phyloP scores from a whole-genome alignment of 2,888 invertebrate genomes.

The Cephus nigrinus region DNA sequence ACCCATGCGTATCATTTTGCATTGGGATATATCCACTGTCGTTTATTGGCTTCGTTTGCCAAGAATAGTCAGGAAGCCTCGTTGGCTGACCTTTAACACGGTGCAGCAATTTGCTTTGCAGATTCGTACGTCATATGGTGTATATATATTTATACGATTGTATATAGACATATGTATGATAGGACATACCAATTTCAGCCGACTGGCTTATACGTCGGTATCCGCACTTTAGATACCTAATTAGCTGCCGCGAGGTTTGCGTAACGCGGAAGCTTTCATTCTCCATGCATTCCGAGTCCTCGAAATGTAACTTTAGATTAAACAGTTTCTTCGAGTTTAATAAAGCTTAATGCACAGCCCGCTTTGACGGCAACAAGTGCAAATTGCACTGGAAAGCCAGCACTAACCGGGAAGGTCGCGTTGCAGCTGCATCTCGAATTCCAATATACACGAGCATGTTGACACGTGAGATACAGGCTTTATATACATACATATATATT shows the following conservation, averaged over 20 bases:
- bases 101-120: too few relatives aligned
- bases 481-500: too few relatives aligned
- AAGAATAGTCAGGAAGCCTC: too few relatives aligned
- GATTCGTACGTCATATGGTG: too few relatives aligned
- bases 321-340: slow-evolving; percentile 34
- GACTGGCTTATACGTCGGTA: background rate
- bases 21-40: too few relatives aligned
- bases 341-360: slow-evolving; percentile 41
- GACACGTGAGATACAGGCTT: background rate
- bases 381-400: slow-evolving; percentile 29
- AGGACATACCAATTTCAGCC: background rate
- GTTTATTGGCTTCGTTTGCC: too few relatives aligned
- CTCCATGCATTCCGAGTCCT: background rate
- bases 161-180: background rate
- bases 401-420: background rate
- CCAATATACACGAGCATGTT: background rate
- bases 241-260: background rate
- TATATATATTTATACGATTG: background rate
- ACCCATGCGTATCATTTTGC: too few relatives aligned
- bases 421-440: background rate
- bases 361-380: slow-evolving; percentile 36
- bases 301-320: slow-evolving; percentile 34
- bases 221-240: background rate
- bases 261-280: background rate
- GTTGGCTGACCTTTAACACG: too few relatives aligned